Evolutionary conservation across 2,888 invertebrate species (phyloP).

Genomic region (Hypselothyrea guttata): DNA sequence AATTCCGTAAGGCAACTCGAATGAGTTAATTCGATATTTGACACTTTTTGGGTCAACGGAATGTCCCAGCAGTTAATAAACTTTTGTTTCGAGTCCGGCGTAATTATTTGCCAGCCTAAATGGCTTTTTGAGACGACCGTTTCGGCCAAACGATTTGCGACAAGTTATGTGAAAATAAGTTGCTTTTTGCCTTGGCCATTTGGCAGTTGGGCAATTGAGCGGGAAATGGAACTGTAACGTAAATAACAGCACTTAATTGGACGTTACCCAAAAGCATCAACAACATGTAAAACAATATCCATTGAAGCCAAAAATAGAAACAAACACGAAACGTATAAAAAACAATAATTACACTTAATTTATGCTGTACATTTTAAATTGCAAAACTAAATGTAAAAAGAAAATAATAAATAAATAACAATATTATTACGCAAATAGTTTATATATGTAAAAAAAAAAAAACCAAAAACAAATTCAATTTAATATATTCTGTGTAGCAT

Average conservation of each 20-base stretch:
- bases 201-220: slow-evolving; percentile 25
- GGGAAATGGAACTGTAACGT: slow-evolving; percentile 27
- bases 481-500: slow-evolving; percentile 37
- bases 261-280: slow-evolving; percentile 19
- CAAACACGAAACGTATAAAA: slow-evolving; percentile 20
- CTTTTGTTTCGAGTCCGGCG: slow-evolving; percentile 52
- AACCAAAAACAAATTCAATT: slow-evolving; percentile 8
- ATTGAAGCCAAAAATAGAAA: slow-evolving; percentile 20
- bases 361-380: slow-evolving; percentile 58
- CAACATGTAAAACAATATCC: slow-evolving; percentile 38
- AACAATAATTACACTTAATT: slow-evolving; percentile 71
- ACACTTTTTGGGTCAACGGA: slow-evolving; percentile 63
- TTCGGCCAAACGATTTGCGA: slow-evolving; percentile 50
- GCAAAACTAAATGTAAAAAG: slow-evolving; percentile 38
- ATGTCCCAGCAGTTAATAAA: slow-evolving; percentile 69
- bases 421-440: too few species aligned
- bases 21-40: slow-evolving; percentile 77
- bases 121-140: slow-evolving; percentile 62
- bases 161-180: slow-evolving; percentile 69
- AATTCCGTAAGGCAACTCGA: slow-evolving; percentile 30
- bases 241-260: slow-evolving; percentile 64
- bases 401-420: slow-evolving; percentile 7
- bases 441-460: not conserved
- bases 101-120: slow-evolving; percentile 77
- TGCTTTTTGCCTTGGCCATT: slow-evolving; percentile 49